Percentiles rank a stretch among this genome's conserved stretches.
These are phyloP conservation scores for Ammodytes dubius DNA, from an alignment of 2,113 vertebrate genomes.

Conservation along the genomic window DNA sequence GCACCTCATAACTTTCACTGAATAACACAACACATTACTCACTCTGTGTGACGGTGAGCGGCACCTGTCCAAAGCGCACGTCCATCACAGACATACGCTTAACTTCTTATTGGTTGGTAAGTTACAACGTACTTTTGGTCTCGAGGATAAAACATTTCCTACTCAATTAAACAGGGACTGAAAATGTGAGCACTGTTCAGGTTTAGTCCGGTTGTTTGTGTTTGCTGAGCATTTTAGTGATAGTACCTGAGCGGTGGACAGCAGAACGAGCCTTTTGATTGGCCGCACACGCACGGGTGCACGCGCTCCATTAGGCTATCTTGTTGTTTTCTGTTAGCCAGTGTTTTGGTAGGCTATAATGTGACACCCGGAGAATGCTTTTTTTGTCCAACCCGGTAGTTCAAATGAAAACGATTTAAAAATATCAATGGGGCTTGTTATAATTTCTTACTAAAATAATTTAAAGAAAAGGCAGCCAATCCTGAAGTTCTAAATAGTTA, in stretches of 20 bases:
- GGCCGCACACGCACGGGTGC: background rate
- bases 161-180: background rate
- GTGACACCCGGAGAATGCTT: too few relatives aligned
- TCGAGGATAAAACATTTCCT: background rate
- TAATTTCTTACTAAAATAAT: too few relatives aligned
- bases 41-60: constrained; percentile 61
- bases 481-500: too few relatives aligned
- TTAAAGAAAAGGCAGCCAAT: too few relatives aligned
- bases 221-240: background rate
- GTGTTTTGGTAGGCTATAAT: background rate
- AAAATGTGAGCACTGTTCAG: background rate
- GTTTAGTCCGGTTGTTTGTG: background rate
- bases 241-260: constrained; percentile 25
- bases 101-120: background rate
- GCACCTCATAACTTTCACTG: background rate
- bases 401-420: too few relatives aligned
- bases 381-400: too few relatives aligned
- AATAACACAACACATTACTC: constrained; percentile 22
- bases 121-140: background rate
- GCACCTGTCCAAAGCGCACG: constrained; percentile 43
- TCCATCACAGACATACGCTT: constrained; percentile 50
- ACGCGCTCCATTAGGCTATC: background rate
- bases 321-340: background rate
- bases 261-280: constrained; percentile 11
- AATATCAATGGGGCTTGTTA: too few relatives aligned